Conservation (phyloP, 2,888 invertebrate genomes). For the Pseudolycoriella hygida region DNA sequence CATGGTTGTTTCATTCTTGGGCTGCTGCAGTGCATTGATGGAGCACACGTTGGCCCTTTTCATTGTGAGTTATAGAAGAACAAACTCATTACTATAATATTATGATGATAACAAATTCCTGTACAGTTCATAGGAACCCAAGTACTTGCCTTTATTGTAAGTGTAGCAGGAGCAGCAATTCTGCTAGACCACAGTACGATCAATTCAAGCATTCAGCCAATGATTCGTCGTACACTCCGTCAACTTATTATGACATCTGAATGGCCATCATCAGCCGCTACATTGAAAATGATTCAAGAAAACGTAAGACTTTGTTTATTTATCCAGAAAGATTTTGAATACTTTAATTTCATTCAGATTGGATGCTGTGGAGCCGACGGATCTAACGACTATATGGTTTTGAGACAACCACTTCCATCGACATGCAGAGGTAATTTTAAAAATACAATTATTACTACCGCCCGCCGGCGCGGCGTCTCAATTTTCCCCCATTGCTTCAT, state of each 20-base stretch:
- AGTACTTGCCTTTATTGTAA: constrained; percentile 48
- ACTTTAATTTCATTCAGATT: constrained; percentile 33
- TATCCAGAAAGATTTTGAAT: too few relatives aligned
- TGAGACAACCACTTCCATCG: constrained; percentile 61
- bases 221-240: constrained; percentile 50
- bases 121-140: constrained; percentile 63
- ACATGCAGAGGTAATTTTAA: too few relatives aligned
- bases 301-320: constrained; percentile 43
- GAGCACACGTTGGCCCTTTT: constrained; percentile 50
- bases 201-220: constrained; percentile 61
- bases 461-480: too few relatives aligned
- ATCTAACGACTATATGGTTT: constrained; percentile 59
- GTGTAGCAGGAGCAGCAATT: constrained; percentile 55
- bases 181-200: constrained; percentile 64
- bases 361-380: constrained; percentile 84
- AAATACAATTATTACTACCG: too few relatives aligned
- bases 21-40: constrained; percentile 67
- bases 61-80: constrained; percentile 37
- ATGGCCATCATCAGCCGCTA: constrained; percentile 44
- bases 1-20: constrained; percentile 61
- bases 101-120: too few relatives aligned
- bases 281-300: constrained; percentile 67
- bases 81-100: neutral
- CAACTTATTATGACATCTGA: constrained; percentile 60
- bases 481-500: too few relatives aligned